Conservation (phyloP, 1,140 invertebrate genomes). For the Dendrolimus punctatus region DNA sequence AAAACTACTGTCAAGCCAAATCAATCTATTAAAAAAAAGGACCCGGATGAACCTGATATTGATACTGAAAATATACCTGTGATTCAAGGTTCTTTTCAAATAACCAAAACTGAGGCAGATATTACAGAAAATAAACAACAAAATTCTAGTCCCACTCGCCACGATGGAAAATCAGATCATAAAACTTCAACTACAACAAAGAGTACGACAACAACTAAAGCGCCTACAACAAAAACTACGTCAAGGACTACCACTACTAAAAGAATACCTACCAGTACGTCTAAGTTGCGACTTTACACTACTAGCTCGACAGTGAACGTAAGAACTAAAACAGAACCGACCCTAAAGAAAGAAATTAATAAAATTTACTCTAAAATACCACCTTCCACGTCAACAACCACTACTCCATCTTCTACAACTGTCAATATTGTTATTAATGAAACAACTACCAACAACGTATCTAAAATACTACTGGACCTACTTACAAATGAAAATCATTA, state of each 20-base stretch:
- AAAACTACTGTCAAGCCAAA: slow-evolving; percentile 69
- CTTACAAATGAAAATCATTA: slow-evolving; percentile 61
- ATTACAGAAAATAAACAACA: slow-evolving; percentile 75
- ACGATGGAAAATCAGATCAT: slow-evolving; percentile 53
- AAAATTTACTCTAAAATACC: slow-evolving; percentile 46
- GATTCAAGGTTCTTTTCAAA: slow-evolving; percentile 75
- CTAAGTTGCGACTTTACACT: slow-evolving; percentile 48
- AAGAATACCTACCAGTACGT: slow-evolving; percentile 34
- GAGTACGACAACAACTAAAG: slow-evolving; percentile 54
- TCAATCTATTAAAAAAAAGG: slow-evolving; percentile 41
- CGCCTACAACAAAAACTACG: slow-evolving; percentile 44
- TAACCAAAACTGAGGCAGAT: slow-evolving; percentile 75
- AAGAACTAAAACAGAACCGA: slow-evolving; percentile 48
- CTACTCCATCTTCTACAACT: slow-evolving; percentile 26
- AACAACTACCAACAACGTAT: slow-evolving; percentile 55
- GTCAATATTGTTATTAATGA: slow-evolving; percentile 28
- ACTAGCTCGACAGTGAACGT: slow-evolving; percentile 65
- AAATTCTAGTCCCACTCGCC: slow-evolving; percentile 35
- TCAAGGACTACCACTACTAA: slow-evolving; percentile 50
- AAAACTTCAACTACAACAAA: slow-evolving; percentile 44
- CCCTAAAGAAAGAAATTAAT: slow-evolving; percentile 56
- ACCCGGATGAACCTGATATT: slow-evolving; percentile 69
- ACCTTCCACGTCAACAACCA: slow-evolving; percentile 24
- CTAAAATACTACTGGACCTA: slow-evolving; percentile 51
- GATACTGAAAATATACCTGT: slow-evolving; percentile 72